Conservation (phyloP, 2,797 vertebrate species). For the Allenopithecus nigroviridis region DNA sequence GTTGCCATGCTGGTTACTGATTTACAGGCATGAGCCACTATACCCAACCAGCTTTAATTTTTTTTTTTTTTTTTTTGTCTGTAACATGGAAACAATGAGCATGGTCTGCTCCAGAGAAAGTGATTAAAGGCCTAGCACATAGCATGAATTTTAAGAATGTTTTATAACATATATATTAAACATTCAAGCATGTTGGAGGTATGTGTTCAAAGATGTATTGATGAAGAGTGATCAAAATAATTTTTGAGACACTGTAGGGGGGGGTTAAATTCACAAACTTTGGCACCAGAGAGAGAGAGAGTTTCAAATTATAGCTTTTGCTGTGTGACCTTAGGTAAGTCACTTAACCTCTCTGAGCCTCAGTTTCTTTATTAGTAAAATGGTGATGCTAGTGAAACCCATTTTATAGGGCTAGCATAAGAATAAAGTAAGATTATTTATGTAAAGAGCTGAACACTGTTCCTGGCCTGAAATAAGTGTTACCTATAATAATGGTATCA, state of each 20-base stretch:
- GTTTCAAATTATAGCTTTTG: slow-evolving; percentile 30
- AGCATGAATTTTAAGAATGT: not conserved
- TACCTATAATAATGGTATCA: not conserved
- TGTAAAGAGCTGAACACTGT: not conserved
- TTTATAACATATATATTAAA: slow-evolving; percentile 33
- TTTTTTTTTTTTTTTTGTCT: not conserved
- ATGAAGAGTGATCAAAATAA: not conserved
- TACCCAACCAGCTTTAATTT: not conserved
- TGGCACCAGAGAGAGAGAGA: not conserved
- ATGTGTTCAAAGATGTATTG: not conserved
- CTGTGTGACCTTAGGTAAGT: slow-evolving; percentile 1
- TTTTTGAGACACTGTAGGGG: not conserved
- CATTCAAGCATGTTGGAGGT: not conserved
- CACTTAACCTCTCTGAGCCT: slow-evolving; percentile 1
- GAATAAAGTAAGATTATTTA: slow-evolving; percentile 14
- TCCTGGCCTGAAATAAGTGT: not conserved
- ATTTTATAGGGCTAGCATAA: not conserved
- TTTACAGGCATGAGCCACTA: too few relatives aligned
- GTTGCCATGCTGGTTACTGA: too few relatives aligned
- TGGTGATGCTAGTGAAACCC: not conserved
- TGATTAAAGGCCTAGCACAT: not conserved
- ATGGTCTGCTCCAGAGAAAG: not conserved
- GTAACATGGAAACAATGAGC: not conserved
- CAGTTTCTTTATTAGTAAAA: slow-evolving; percentile 11
- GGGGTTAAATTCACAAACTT: not conserved